Base-by-base conservation (phyloP, 2,888 invertebrate species). In the Mimachlamys varia region DNA sequence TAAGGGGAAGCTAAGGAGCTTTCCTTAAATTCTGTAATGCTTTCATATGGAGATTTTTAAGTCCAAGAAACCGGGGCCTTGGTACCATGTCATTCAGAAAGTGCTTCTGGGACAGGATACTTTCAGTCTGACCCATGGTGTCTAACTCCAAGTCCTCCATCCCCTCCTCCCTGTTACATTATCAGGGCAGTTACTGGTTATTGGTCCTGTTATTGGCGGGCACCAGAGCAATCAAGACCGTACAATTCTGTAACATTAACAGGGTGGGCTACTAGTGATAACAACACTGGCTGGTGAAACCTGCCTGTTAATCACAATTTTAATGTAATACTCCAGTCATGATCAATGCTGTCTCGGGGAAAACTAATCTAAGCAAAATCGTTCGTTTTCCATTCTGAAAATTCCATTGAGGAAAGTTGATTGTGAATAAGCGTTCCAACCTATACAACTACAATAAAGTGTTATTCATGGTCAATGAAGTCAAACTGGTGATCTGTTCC, bases 251-350 rank as follows among this genome's bases (percentile, higher is more conserved):
- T 44, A 44, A 44, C 44, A 44, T 44, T 44, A 44, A 44, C 7
- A 22, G 22, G 22, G 58, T 2, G 19, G 13, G 19, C 19, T 55
- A 19, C 19, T 58, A 58, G 22, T 10, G n/a, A n/a, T 58, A n/a
- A 58, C 3, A 19, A 58, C 58, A 58, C 19, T 19, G 19, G 2
- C 53, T 17, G 44, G 19, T 19, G 19, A 53, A 58, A 58, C 58
- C 58, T 10, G 58, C 58, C 58, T 58, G 58, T 58, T 58, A 58
- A 58, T 58, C 13, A 17, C 17, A 19, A 15, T 55, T 55, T 17
- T 55, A 19, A 76, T 27, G 76, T 76, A 76, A 76, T 76, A 76
- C 76, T 27, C 76, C 13, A 76, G 58, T 58, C 58, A 58, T 58
- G 22, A 76, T 76, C 76, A 76, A 76, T 27, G 7, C 76, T 76